Conservation (phyloP, 2,113 vertebrate genomes). For the Stegostoma tigrinum region DNA sequence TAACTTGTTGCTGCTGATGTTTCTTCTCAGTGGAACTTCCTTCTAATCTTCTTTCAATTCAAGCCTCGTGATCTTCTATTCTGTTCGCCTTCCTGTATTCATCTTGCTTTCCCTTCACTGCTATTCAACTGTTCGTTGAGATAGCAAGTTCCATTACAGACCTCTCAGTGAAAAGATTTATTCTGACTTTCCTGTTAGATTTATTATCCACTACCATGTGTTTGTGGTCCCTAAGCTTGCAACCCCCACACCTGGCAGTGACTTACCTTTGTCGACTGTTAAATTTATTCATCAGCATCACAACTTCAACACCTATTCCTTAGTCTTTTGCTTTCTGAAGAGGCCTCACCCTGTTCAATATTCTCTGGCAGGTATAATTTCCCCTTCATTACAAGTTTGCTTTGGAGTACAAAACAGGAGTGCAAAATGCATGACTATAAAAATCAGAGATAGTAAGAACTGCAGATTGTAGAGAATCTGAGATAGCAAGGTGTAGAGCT, state of each 20-base stretch:
- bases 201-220: not conserved
- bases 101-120: not conserved
- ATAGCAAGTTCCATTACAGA: not conserved
- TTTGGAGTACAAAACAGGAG: not conserved
- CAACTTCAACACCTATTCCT: no score
- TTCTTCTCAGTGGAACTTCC: not conserved
- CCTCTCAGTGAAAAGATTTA: not conserved
- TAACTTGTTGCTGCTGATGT: not conserved
- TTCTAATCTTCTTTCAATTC: not conserved
- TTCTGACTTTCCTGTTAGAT: not conserved
- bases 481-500: no score
- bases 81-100: not conserved
- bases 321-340: not conserved
- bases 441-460: not conserved
- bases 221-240: not conserved
- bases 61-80: not conserved
- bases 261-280: not conserved
- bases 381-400: not conserved
- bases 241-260: not conserved
- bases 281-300: not conserved
- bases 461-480: no score
- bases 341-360: not conserved
- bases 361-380: not conserved
- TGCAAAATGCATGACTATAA: not conserved
- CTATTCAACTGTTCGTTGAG: not conserved